Evolutionary conservation across 2,888 invertebrate species (phyloP).

Genomic region (Pterostichus niger): DNA sequence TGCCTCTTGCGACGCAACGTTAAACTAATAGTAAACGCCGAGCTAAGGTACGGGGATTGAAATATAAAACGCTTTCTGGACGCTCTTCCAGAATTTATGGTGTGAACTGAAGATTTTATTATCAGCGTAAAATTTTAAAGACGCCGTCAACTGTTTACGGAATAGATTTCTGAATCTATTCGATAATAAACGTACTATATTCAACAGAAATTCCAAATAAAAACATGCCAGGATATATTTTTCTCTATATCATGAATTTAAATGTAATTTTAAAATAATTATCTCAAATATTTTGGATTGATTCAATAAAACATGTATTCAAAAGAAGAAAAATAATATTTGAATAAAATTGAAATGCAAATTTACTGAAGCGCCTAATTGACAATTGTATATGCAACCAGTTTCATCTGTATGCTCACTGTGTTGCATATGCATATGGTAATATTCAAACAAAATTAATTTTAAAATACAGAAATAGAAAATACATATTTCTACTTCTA

Average conservation of each 20-base stretch:
- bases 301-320: slow-evolving; percentile 51
- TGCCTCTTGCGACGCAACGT: slow-evolving; percentile 31
- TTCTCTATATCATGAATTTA: slow-evolving; percentile 39
- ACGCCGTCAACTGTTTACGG: slow-evolving; percentile 43
- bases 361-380: slow-evolving; percentile 56
- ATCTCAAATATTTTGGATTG: slow-evolving; percentile 46
- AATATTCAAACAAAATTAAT: slow-evolving; percentile 41
- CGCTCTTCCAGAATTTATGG: slow-evolving; percentile 58
- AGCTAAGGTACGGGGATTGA: slow-evolving; percentile 53
- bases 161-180: slow-evolving; percentile 17
- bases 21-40: slow-evolving; percentile 65
- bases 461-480: slow-evolving; percentile 43
- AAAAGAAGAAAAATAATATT: slow-evolving; percentile 54
- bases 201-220: slow-evolving; percentile 20
- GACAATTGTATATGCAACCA: slow-evolving; percentile 51
- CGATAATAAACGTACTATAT: slow-evolving; percentile 32
- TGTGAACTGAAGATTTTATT: slow-evolving; percentile 56
- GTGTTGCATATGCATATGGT: slow-evolving; percentile 49
- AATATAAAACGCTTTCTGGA: slow-evolving; percentile 55
- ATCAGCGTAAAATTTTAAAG: slow-evolving; percentile 52
- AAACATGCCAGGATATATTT: background rate
- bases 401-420: slow-evolving; percentile 34
- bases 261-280: slow-evolving; percentile 52
- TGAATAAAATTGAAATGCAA: slow-evolving; percentile 56
- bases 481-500: slow-evolving; percentile 3